phyloP scores from a whole-genome alignment of 1,140 invertebrate genomes.

The Cyclargus thomasi region DNA sequence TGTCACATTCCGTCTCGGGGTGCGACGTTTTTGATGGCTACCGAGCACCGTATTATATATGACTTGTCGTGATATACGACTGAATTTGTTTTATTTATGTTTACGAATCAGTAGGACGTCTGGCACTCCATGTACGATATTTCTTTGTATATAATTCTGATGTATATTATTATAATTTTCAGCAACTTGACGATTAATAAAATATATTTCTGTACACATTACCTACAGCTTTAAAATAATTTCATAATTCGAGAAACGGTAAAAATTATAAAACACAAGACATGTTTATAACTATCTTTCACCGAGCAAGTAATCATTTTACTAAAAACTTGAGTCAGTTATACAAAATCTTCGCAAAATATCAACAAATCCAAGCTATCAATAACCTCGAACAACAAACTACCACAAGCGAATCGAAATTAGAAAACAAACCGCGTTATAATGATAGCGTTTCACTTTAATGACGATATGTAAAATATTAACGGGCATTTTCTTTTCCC shows the following conservation, averaged over 20 bases:
- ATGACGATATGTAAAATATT: constrained; percentile 44
- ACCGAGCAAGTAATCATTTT: too few relatives aligned
- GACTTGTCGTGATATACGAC: constrained; percentile 20
- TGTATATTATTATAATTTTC: too few relatives aligned
- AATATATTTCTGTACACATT: too few relatives aligned
- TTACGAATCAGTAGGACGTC: not conserved
- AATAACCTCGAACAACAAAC: not conserved
- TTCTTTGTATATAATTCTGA: not conserved
- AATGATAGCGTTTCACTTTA: constrained; percentile 28
- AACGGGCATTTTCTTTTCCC: constrained; percentile 50
- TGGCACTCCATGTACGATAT: not conserved
- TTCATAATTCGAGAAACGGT: too few relatives aligned
- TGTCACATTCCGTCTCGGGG: constrained; percentile 34
- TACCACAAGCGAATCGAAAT: not conserved
- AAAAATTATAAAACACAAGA: too few relatives aligned
- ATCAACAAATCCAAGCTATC: not conserved
- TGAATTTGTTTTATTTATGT: not conserved
- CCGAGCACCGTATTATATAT: constrained; percentile 21
- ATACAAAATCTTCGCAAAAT: not conserved
- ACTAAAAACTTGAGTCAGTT: not conserved
- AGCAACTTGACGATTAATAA: too few relatives aligned
- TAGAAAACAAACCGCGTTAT: constrained; percentile 30
- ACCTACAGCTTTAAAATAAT: too few relatives aligned
- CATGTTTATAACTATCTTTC: too few relatives aligned
- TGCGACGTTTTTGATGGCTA: constrained; percentile 39